Percentiles rank a stretch among this genome's conserved stretches.
Conservation (phyloP, 2,113 vertebrate genomes). For the Daboia siamensis region DNA sequence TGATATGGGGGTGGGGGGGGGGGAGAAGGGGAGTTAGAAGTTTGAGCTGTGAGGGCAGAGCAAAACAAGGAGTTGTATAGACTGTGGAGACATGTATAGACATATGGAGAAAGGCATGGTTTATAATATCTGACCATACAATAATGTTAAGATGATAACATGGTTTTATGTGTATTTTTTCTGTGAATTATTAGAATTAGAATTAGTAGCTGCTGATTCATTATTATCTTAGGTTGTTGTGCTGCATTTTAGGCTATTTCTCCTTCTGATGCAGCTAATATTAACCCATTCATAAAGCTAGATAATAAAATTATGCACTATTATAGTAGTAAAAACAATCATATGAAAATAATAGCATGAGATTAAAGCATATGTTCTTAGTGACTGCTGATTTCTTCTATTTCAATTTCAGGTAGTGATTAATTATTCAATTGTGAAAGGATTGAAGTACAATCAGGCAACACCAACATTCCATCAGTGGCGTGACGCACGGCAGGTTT, state of each 20-base stretch:
- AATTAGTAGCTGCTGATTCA: background rate
- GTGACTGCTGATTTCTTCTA: constrained; percentile 17
- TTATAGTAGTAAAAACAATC: background rate
- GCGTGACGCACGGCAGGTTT: constrained; percentile 96
- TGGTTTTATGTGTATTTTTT: background rate
- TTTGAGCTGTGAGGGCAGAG: background rate
- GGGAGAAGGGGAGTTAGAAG: background rate
- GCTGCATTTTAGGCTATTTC: background rate
- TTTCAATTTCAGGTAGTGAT: constrained; percentile 88
- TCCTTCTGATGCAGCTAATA: background rate
- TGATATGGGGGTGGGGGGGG: background rate
- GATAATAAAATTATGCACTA: background rate
- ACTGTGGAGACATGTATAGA: no score
- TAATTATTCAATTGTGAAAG: constrained; percentile 99
- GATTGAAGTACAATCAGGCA: constrained; percentile 98
- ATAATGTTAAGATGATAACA: background rate
- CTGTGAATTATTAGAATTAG: background rate
- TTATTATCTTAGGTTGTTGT: background rate
- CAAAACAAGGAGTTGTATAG: background rate
- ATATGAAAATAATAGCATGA: background rate
- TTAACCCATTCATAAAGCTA: background rate
- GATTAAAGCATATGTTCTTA: background rate
- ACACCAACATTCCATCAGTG: constrained; percentile 98
- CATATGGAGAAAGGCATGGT: background rate
- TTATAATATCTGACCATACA: background rate